Percentiles rank a stretch among this genome's conserved stretches.
These are phyloP conservation scores for Encarsia formosa DNA, from an alignment of 2,888 invertebrate species.

Conservation along the genomic window DNA sequence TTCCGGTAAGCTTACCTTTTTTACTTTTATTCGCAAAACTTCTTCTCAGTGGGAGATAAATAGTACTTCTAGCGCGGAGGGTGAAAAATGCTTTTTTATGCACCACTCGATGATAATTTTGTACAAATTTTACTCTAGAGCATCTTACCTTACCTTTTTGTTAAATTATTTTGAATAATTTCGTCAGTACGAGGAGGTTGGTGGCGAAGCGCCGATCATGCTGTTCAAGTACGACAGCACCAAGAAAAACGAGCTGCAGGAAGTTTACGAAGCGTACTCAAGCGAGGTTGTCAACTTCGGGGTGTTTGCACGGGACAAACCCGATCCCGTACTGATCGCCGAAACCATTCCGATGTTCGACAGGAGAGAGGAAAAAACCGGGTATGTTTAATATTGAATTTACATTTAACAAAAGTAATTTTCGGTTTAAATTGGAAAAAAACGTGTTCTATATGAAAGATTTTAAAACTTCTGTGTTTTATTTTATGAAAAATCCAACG, in stretches of 20 bases:
- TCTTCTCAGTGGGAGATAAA: too few relatives aligned
- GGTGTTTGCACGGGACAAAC: slow-evolving; percentile 46
- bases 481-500: too few relatives aligned
- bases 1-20: slow-evolving; percentile 34
- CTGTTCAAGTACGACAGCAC: slow-evolving; percentile 48
- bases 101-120: too few relatives aligned
- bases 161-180: not conserved
- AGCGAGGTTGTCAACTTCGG: slow-evolving; percentile 45
- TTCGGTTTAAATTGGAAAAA: slow-evolving; percentile 5
- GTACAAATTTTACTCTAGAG: too few relatives aligned
- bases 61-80: too few relatives aligned
- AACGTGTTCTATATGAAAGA: too few relatives aligned
- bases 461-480: too few relatives aligned
- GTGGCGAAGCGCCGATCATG: slow-evolving; percentile 39
- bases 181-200: slow-evolving; percentile 43
- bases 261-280: slow-evolving; percentile 42
- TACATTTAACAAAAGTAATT: too few relatives aligned
- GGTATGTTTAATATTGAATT: too few relatives aligned
- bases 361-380: slow-evolving; percentile 38
- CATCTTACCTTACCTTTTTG: too few relatives aligned
- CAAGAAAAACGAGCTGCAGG: slow-evolving; percentile 42
- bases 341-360: slow-evolving; percentile 43
- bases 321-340: slow-evolving; percentile 43
- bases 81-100: too few relatives aligned
- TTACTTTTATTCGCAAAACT: not conserved